Evolutionary conservation across 2,113 vertebrate genomes (phyloP).

Genomic region (human (Homo sapiens)): GRCh38 chr1:112780001-112780500

Average conservation of each 20-base stretch:
- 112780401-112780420: not conserved
- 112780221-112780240: not conserved
- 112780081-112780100: constrained; percentile 28
- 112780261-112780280: not conserved
- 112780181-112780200: too few species aligned
- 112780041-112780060: too few species aligned
- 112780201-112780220: not conserved
- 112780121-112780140: not conserved
- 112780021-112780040: not conserved
- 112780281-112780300: not conserved
- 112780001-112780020: constrained; percentile 15
- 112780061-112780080: constrained; percentile 49
- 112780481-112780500: too few species aligned
- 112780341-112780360: not conserved
- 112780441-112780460: not conserved
- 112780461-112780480: not conserved
- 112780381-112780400: not conserved
- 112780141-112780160: constrained; percentile 51
- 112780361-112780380: not conserved
- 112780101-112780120: not conserved
- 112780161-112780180: not conserved
- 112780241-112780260: not conserved
- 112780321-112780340: not conserved
- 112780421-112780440: not conserved
- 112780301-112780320: not conserved